phyloP scores from a whole-genome alignment of 2,113 vertebrate genomes.

The Ictalurus punctatus region DNA sequence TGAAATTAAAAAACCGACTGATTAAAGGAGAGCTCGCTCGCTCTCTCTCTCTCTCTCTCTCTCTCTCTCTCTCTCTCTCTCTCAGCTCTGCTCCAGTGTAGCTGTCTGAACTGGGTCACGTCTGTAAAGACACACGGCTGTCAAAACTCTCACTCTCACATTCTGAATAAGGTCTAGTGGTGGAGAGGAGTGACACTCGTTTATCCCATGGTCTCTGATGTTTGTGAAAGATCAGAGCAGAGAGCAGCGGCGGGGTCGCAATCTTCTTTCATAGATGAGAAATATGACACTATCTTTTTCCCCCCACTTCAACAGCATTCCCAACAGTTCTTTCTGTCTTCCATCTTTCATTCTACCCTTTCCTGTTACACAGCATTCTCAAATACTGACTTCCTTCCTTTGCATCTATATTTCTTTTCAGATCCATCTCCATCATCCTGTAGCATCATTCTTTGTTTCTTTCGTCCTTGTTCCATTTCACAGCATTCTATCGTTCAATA shows the following conservation, averaged over 20 bases:
- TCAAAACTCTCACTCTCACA: conserved; percentile 27
- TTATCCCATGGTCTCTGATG: conserved; percentile 18
- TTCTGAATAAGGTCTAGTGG: neutral
- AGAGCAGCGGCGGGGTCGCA: conserved; percentile 13
- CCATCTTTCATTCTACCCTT: neutral
- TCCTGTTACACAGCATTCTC: neutral
- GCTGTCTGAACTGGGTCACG: conserved; percentile 67
- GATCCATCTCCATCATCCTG: neutral
- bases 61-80: neutral
- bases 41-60: too few relatives aligned
- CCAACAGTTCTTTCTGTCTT: neutral
- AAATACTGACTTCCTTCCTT: neutral
- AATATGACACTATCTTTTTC: neutral
- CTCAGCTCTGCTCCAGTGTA: conserved; percentile 42
- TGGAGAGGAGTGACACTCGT: conserved; percentile 1
- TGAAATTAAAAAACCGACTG: neutral
- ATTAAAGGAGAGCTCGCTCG: neutral
- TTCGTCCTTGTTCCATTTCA: neutral
- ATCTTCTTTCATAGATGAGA: conserved; percentile 3
- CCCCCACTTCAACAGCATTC: neutral
- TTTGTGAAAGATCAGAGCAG: conserved; percentile 16
- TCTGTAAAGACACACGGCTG: conserved; percentile 48
- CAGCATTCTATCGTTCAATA: neutral
- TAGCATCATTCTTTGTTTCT: neutral
- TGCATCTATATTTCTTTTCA: neutral